phyloP scores from a whole-genome alignment of 2,113 vertebrate species.

The Quiscalus mexicanus region DNA sequence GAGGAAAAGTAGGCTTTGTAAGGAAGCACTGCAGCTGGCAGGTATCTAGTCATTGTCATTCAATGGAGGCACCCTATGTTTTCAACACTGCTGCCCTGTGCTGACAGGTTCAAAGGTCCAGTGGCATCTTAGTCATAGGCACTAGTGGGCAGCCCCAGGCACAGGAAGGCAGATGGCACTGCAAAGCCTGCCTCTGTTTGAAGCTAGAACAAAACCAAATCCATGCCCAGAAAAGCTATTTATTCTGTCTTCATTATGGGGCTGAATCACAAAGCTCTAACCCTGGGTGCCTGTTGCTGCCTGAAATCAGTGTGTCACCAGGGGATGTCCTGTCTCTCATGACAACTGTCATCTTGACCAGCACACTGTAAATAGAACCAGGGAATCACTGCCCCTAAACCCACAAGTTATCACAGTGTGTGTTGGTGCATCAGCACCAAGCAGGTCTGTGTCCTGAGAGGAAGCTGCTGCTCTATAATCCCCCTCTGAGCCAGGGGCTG shows the following conservation, averaged over 20 bases:
- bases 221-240: background rate
- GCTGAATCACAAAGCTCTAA: background rate
- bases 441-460: fast-evolving
- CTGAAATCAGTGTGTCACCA: background rate
- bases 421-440: fast-evolving
- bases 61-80: background rate
- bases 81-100: background rate
- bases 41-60: background rate
- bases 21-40: background rate
- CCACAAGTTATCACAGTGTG: background rate
- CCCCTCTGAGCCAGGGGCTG: background rate
- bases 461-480: background rate
- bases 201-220: fast-evolving
- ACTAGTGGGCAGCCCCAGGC: background rate
- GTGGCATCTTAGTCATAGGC: background rate
- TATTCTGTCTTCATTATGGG: background rate
- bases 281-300: background rate
- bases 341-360: background rate
- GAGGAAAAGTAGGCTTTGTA: background rate
- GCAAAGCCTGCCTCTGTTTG: background rate
- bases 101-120: background rate
- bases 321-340: background rate
- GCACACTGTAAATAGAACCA: background rate
- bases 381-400: background rate
- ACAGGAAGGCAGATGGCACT: background rate